Base-by-base conservation (phyloP, 2,888 invertebrate species). In the Eupelmus urozonus region DNA sequence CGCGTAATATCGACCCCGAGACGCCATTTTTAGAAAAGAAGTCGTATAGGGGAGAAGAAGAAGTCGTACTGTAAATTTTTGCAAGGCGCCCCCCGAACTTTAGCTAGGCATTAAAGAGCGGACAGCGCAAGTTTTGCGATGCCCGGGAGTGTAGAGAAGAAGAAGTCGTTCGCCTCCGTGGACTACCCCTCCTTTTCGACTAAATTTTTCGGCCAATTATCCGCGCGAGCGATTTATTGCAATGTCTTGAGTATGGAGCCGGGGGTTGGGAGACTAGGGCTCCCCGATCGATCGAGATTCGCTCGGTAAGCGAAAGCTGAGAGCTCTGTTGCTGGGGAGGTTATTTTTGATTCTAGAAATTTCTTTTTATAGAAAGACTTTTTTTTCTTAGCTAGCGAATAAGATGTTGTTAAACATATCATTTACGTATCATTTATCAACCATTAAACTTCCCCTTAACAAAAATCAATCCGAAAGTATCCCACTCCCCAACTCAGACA, bases 11-110 rank as follows among this genome's bases (percentile, higher is more conserved):
- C 73, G 65, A 66, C 23, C 53, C 18, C 62, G n/a, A n/a, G n/a
- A n/a, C n/a, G n/a, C n/a, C n/a, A n/a, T 60, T 34, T 13, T 40
- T 3, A 66, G 42, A 45, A 0, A 29, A 4, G 18, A 16, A 16
- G 57, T 9, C n/a, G 9, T 16, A 18, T 49, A 51, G 49, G 34
- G n/a, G 2, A 62, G 49, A 23, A 23, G 66, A 53, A 76, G 73
- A 73, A 73, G 73, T 73, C 73, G 49, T 63, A 25, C 66, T 78
- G 73, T 67, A 78, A 78, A 78, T 78, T 78, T 78, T 76, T 60
- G 40, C 16, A 27, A 42, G 65, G n/a, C n/a, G n/a, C n/a, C n/a
- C n/a, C n/a, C 20, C 18, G 70, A 1, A 16, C 45, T 45, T 2
- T 16, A 9, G 45, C 45, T 9, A 2, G 42, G 55, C 18, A 69